phyloP scores from a whole-genome alignment of 2,888 invertebrate species.

The Tromatobia lineatoria region DNA sequence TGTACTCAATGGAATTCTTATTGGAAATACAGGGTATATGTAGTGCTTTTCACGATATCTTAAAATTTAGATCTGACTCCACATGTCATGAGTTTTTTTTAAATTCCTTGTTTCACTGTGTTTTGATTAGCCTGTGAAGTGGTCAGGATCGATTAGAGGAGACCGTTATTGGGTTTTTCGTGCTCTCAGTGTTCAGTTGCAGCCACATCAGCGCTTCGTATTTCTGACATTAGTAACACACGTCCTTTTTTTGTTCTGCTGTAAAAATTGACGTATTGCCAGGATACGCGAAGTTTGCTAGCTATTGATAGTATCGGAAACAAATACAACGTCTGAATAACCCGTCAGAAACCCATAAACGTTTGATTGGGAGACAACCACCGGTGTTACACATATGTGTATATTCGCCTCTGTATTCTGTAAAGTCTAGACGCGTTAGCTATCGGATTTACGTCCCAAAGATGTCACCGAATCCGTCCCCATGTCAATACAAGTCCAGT shows the following conservation, averaged over 20 bases:
- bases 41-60: not conserved
- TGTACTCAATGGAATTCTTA: not conserved
- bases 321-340: slow-evolving; percentile 15
- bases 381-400: slow-evolving; percentile 1
- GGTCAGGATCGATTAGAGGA: not conserved
- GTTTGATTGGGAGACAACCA: slow-evolving; percentile 44
- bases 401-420: slow-evolving; percentile 2
- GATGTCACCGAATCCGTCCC: slow-evolving; percentile 75
- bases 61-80: not conserved
- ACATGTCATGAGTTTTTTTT: slow-evolving; percentile 1
- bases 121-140: not conserved
- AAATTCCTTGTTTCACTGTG: not conserved
- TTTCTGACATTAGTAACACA: not conserved
- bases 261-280: slow-evolving; percentile 26
- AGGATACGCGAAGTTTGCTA: not conserved
- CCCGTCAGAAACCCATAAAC: slow-evolving; percentile 46
- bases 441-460: slow-evolving; percentile 75
- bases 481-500: slow-evolving; percentile 64
- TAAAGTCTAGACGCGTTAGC: slow-evolving; percentile 57
- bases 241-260: slow-evolving; percentile 11
- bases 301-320: slow-evolving; percentile 36
- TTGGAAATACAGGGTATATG: not conserved
- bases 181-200: not conserved
- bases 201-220: not conserved
- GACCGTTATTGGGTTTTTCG: not conserved